Evolutionary conservation across 2,113 vertebrate genomes (phyloP), one percentile per base, ranked within the genome.

Genomic region (Albula glossodonta): DNA sequence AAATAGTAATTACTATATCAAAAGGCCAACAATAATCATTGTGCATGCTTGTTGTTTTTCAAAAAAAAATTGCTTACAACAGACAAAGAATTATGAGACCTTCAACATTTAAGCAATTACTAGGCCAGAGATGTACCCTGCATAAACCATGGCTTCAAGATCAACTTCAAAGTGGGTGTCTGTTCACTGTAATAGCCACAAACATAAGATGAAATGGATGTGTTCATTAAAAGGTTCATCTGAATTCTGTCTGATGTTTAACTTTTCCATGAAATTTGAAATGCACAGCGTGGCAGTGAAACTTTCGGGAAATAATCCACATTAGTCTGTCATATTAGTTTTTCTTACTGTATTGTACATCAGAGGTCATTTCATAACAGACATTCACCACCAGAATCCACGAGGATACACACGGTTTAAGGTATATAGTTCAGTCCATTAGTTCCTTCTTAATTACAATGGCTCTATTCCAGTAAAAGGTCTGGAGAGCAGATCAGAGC

Each of bases 321-420:
- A 56, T 79, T 80, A 13, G n/a, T 10, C 60, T 31, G 11, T 70
- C 84, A 74, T 60, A 7, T 79, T 74, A 12, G 56, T 79, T 85
- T 19, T 48, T 15, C 17, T 13, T 49, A 79, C 41, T 31, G 4
- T 17, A 5, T 56, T 78, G 52, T 56, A 41, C 83, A 48, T 78
- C 57, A 13, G 51, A 80, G 84, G 78, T 80, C 84, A 49, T 52
- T 25, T 22, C 15, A 56, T 25, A 80, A 80, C 57, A 2, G 12
- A 19, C 9, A 41, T 79, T 8, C n/a, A 19, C 31, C 63, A 63
- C n/a, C 51, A 41, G 31, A 81, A 85, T 12, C 56, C 78, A 85
- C 7, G 78, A n/a, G 56, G 49, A 85, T 41, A 81, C 56, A 63
- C 81, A 78, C n/a, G 2, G 78, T 85, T 79, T 85, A 85, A 25